Percentiles rank a stretch among this genome's conserved stretches.
These are phyloP conservation scores for Candidula unifasciata DNA, from an alignment of 2,888 invertebrate species.

Conservation along the genomic window DNA sequence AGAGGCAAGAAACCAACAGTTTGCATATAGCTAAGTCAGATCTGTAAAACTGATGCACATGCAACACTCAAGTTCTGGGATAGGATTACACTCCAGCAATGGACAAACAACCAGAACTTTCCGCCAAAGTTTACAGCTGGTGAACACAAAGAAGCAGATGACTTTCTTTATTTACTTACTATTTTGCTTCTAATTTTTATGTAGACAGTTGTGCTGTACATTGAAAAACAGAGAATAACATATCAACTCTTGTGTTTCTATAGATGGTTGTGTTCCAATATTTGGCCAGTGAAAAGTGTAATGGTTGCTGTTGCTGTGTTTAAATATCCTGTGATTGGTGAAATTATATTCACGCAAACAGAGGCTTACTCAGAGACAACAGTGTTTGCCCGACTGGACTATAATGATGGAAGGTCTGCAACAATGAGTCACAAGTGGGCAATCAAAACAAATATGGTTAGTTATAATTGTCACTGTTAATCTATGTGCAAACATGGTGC, in stretches of 20 bases:
- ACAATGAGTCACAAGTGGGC: constrained; percentile 85
- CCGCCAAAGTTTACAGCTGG: too few relatives aligned
- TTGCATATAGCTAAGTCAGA: too few relatives aligned
- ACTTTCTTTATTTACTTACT: too few relatives aligned
- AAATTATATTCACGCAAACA: constrained; percentile 89
- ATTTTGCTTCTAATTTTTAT: too few relatives aligned
- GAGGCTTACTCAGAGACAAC: constrained; percentile 90
- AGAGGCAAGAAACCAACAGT: too few relatives aligned
- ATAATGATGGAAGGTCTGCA: constrained; percentile 87
- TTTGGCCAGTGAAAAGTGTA: constrained; percentile 82
- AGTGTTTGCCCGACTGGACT: constrained; percentile 89
- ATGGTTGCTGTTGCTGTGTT: constrained; percentile 88
- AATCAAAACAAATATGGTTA: constrained; percentile 85
- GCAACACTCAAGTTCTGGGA: too few relatives aligned
- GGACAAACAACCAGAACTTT: too few relatives aligned
- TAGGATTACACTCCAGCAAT: too few relatives aligned
- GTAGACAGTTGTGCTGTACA: too few relatives aligned
- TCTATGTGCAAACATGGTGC: not conserved
- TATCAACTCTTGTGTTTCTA: not conserved
- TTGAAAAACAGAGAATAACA: not conserved
- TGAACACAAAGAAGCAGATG: too few relatives aligned
- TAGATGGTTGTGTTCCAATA: constrained; percentile 79
- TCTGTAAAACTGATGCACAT: too few relatives aligned
- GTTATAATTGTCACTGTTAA: not conserved
- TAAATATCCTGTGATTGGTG: constrained; percentile 91